These are phyloP conservation scores for Dryococelus australis DNA, from an alignment of 2,888 invertebrate species.

Conservation along the genomic window DNA sequence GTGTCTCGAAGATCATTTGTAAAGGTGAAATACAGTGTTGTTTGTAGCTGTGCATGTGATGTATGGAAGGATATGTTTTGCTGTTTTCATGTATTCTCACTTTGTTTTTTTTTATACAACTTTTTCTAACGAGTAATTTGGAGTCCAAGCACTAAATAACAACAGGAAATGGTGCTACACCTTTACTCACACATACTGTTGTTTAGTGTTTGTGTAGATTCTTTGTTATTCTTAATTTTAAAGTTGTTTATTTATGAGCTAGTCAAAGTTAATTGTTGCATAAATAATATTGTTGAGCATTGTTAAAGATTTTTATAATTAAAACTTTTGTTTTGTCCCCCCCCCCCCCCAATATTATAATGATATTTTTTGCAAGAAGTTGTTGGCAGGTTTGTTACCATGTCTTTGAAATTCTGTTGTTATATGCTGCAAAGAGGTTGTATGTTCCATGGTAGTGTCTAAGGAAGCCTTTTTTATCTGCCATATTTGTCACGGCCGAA, in stretches of 20 bases:
- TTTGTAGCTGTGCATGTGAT: background rate
- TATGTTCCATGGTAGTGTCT: background rate
- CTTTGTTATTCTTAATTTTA: constrained; percentile 16
- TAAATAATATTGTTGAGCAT: background rate
- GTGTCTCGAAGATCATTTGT: background rate
- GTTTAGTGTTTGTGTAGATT: background rate
- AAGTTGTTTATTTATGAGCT: background rate
- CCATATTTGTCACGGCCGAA: background rate
- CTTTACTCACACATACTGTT: constrained; percentile 8
- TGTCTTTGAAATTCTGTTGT: background rate
- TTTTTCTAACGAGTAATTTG: background rate
- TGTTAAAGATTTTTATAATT: constrained; percentile 16
- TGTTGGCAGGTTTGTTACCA: background rate
- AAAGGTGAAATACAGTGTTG: background rate
- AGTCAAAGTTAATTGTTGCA: background rate
- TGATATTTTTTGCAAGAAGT: background rate
- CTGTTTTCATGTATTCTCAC: background rate
- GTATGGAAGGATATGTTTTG: background rate
- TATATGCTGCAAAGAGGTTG: background rate
- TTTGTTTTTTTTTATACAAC: background rate
- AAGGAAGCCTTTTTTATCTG: background rate
- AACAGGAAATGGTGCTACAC: constrained; percentile 1
- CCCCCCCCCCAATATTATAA: background rate
- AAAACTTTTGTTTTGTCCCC: background rate
- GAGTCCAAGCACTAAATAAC: background rate